Evolutionary conservation across 1,140 invertebrate species (phyloP).

Genomic region (Euborellia annulipes): DNA sequence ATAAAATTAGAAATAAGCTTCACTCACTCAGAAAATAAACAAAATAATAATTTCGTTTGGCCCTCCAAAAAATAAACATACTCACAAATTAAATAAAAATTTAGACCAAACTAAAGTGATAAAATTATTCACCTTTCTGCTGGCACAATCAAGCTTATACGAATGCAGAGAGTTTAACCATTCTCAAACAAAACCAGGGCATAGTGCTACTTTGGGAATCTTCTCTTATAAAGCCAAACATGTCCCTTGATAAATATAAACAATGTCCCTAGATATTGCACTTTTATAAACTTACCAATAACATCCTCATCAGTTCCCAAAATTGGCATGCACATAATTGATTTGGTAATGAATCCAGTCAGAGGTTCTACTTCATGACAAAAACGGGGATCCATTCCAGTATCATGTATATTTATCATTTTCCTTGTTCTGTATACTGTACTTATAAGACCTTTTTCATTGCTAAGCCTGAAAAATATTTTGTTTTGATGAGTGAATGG

Average conservation of each 20-base stretch:
- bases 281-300: conserved; percentile 21
- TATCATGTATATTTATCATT: conserved; percentile 31
- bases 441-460: conserved; percentile 30
- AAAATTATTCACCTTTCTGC: too few relatives aligned
- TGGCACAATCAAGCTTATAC: too few relatives aligned
- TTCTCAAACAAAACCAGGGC: neutral
- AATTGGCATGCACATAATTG: conserved; percentile 33
- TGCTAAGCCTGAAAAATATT: conserved; percentile 21
- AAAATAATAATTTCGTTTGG: too few relatives aligned
- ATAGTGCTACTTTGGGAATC: neutral
- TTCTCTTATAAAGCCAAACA: neutral
- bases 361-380: conserved; percentile 30
- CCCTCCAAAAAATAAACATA: too few relatives aligned
- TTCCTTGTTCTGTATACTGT: conserved; percentile 29
- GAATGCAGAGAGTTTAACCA: neutral
- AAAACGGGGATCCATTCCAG: conserved; percentile 33
- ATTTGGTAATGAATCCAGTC: conserved; percentile 31
- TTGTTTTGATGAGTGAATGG: too few relatives aligned
- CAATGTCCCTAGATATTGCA: neutral
- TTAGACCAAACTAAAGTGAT: too few relatives aligned
- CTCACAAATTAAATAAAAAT: too few relatives aligned
- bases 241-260: neutral
- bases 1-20: neutral
- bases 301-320: conserved; percentile 31
- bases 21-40: too few relatives aligned